Percentiles rank a stretch among this genome's conserved stretches.
Conservation (phyloP, 2,888 invertebrate species). For the Mesochorus sp. region DNA sequence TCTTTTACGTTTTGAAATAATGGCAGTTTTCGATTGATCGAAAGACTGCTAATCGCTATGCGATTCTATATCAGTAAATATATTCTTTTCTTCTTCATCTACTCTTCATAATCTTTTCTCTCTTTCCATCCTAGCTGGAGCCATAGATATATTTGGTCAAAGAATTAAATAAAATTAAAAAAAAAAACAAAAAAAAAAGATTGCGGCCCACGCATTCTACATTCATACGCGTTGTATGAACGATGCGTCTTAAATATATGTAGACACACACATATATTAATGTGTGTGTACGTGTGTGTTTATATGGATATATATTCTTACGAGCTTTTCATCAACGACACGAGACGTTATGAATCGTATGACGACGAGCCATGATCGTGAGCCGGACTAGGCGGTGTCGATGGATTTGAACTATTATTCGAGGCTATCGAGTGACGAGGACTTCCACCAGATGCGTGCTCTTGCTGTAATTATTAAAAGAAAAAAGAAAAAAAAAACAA, state of each 20-base stretch:
- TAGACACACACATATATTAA: too few species aligned
- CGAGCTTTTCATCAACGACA: neutral
- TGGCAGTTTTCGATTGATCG: slow-evolving; percentile 49
- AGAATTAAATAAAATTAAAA: slow-evolving; percentile 38
- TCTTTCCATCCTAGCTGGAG: slow-evolving; percentile 41
- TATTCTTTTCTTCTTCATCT: slow-evolving; percentile 6
- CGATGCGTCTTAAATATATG: neutral
- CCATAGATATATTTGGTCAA: slow-evolving; percentile 58
- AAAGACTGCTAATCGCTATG: slow-evolving; percentile 24
- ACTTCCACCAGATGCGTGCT: slow-evolving; percentile 83
- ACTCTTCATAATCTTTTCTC: slow-evolving; percentile 21
- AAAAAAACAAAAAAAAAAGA: slow-evolving; percentile 40
- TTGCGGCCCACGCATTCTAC: slow-evolving; percentile 45
- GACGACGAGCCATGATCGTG: slow-evolving; percentile 87
- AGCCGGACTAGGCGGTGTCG: slow-evolving; percentile 88
- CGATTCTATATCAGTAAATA: slow-evolving; percentile 17
- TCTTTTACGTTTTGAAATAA: slow-evolving; percentile 34
- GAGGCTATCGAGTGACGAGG: slow-evolving; percentile 89
- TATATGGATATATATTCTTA: neutral
- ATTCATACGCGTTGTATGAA: neutral
- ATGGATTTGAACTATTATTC: slow-evolving; percentile 89
- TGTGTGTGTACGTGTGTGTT: too few species aligned
- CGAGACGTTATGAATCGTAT: slow-evolving; percentile 85
- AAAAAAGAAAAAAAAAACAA: too few species aligned
- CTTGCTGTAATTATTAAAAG: slow-evolving; percentile 75